Evolutionary conservation across 1,140 invertebrate species (phyloP), one percentile per base, ranked within the genome.

Genomic region (Ceratosolen solmsi): DNA sequence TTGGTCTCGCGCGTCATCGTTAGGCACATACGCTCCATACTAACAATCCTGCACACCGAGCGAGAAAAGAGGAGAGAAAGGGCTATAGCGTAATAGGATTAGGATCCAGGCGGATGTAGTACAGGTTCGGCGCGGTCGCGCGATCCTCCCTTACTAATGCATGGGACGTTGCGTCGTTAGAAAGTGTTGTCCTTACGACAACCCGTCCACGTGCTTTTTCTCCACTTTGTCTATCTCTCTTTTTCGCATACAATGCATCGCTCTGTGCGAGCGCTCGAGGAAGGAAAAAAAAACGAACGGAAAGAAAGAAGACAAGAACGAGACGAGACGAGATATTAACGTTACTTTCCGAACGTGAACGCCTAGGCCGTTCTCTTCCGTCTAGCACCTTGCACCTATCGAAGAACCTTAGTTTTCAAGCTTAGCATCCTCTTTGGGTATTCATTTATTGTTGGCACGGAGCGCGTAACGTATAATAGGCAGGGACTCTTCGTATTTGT

Each of bases 21-120:
- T 11, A 33, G n/a, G 3, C 27, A 13, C 7, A 33, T 25, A 63
- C n/a, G 27, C 1, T 30, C 9, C 2, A 30, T 63, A 33, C 9
- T 25, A 11, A 63, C 13, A n/a, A n/a, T n/a, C n/a, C 58, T 63
- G n/a, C 25, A 58, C 22, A 58, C 25, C 3, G 9, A 63, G 9
- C 68, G 22, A 36, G 49, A 46, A 65, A 78, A 27, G 41, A 56
- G 27, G 30, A 68, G 54, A 51, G 58, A 15, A 46, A 63, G 78
- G 70, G 38, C 71, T 2, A 17, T 25, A n/a, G 41, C 56, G 54
- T 80, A 80, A 80, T 80, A 80, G 79, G 79, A 80, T 80, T 80
- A 80, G 70, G 25, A 80, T 80, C 46, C 56, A 54, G 56, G 70
- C 70, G 58, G 58, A 80, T 80, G 71, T 80, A 74, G 56, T 80